A percentile compares a stretch with the other conserved stretches of the same genome.
These are phyloP conservation scores for Mylabris sibirica DNA, from an alignment of 2,888 invertebrate species.

Conservation along the genomic window DNA sequence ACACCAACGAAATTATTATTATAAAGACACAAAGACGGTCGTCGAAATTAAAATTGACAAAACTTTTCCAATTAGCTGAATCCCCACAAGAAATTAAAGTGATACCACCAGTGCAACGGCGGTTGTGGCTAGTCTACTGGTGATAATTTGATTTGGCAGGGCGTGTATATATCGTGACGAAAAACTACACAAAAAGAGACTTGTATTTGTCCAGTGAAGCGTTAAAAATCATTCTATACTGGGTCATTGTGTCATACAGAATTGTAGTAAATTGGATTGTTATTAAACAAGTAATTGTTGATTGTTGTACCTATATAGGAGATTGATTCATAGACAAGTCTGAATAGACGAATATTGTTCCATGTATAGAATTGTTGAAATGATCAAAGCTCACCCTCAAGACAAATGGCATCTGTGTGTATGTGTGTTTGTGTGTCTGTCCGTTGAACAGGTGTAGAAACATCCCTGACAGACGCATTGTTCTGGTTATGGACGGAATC, in stretches of 20 bases:
- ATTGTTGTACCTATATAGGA: neutral
- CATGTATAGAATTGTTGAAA: constrained; percentile 23
- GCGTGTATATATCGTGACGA: constrained; percentile 42
- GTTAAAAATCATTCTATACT: neutral
- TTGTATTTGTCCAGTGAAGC: constrained; percentile 33
- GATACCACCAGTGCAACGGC: constrained; percentile 36
- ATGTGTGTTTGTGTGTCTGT: too few species aligned
- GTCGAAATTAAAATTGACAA: constrained; percentile 50
- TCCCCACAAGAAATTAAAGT: constrained; percentile 54
- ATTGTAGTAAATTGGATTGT: neutral
- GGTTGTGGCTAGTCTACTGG: constrained; percentile 27
- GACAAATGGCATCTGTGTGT: constrained; percentile 36
- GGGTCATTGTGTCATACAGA: neutral
- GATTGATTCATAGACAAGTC: neutral
- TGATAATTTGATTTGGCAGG: constrained; percentile 51
- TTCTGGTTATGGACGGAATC: constrained; percentile 41
- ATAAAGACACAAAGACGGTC: constrained; percentile 29
- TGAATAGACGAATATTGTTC: neutral
- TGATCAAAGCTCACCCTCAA: constrained; percentile 35
- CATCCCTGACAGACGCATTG: constrained; percentile 40
- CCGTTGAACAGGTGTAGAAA: constrained; percentile 39
- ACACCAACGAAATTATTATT: constrained; percentile 21
- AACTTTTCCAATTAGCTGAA: constrained; percentile 55
- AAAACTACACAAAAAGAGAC: constrained; percentile 35
- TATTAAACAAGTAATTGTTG: neutral